Conservation (phyloP, 1,140 invertebrate species). For the Leptinotarsa defecta region DNA sequence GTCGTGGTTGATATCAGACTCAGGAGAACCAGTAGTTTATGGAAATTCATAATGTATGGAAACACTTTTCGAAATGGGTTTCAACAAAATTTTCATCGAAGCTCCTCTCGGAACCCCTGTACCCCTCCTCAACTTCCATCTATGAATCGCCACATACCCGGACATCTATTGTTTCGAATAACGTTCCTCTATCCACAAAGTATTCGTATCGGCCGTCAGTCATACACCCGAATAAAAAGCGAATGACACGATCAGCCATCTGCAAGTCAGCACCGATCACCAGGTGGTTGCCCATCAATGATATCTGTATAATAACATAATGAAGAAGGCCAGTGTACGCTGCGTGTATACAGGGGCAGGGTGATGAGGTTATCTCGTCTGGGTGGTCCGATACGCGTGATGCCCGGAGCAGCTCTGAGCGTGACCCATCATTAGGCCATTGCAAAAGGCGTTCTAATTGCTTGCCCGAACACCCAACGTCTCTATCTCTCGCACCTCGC, state of each 20-base stretch:
- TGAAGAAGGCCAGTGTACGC: conserved; percentile 21
- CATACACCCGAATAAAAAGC: conserved; percentile 24
- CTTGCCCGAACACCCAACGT: conserved; percentile 48
- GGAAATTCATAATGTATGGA: too few species aligned
- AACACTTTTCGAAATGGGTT: too few species aligned
- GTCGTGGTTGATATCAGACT: too few species aligned
- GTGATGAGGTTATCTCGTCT: conserved; percentile 35
- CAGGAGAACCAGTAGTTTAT: too few species aligned
- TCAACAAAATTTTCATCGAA: too few species aligned
- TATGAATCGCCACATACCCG: background rate
- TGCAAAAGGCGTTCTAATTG: conserved; percentile 53
- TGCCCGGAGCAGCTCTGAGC: conserved; percentile 41
- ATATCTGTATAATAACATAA: conserved; percentile 30
- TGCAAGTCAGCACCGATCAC: conserved; percentile 28
- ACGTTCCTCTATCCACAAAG: background rate
- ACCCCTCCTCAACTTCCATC: background rate
- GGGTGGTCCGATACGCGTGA: conserved; percentile 48
- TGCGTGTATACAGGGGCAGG: conserved; percentile 24
- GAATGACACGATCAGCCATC: conserved; percentile 23
- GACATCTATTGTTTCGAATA: background rate
- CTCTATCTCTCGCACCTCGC: conserved; percentile 43
- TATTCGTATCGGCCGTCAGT: conserved; percentile 10
- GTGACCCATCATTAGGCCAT: conserved; percentile 51
- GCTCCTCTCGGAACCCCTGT: too few species aligned
- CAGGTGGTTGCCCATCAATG: conserved; percentile 27